Evolutionary conservation across 1,140 invertebrate species (phyloP).

Genomic region (Drosophila santomea): DNA sequence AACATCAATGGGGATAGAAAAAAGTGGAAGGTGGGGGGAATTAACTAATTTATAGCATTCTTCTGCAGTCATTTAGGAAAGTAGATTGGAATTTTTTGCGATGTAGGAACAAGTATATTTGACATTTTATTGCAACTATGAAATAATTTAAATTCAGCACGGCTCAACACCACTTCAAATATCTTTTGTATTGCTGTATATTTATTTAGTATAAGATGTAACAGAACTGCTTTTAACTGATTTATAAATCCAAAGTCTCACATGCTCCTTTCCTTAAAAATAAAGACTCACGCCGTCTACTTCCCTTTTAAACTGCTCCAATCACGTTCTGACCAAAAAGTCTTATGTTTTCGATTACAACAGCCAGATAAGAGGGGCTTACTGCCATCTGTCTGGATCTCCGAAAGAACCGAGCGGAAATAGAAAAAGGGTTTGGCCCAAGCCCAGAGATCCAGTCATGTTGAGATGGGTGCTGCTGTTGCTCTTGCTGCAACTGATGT

Average conservation of each 20-base stretch:
- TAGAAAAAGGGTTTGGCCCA: slow-evolving; percentile 74
- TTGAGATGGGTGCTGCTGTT: slow-evolving; percentile 30
- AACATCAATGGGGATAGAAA: slow-evolving; percentile 1
- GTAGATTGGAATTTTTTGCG: too few species aligned
- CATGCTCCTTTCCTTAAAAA: neutral
- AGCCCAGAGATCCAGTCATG: slow-evolving; percentile 34
- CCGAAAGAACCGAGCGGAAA: slow-evolving; percentile 50
- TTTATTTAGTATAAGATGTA: too few species aligned
- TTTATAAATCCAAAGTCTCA: neutral
- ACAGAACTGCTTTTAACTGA: too few species aligned
- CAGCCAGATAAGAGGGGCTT: slow-evolving; percentile 45
- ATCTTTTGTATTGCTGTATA: too few species aligned
- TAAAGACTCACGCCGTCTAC: slow-evolving; percentile 9
- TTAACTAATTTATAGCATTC: neutral
- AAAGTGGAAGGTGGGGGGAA: neutral
- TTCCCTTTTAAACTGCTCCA: slow-evolving; percentile 2
- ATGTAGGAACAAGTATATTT: too few species aligned
- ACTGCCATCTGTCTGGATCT: slow-evolving; percentile 16
- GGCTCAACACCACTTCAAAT: too few species aligned
- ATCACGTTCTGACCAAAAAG: slow-evolving; percentile 38
- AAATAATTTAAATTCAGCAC: too few species aligned
- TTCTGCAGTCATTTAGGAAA: neutral
- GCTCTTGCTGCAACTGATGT: slow-evolving; percentile 28
- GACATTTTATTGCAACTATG: neutral
- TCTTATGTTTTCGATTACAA: slow-evolving; percentile 45